Conservation (phyloP, 2,888 invertebrate genomes). For the Lamproptera curius region DNA sequence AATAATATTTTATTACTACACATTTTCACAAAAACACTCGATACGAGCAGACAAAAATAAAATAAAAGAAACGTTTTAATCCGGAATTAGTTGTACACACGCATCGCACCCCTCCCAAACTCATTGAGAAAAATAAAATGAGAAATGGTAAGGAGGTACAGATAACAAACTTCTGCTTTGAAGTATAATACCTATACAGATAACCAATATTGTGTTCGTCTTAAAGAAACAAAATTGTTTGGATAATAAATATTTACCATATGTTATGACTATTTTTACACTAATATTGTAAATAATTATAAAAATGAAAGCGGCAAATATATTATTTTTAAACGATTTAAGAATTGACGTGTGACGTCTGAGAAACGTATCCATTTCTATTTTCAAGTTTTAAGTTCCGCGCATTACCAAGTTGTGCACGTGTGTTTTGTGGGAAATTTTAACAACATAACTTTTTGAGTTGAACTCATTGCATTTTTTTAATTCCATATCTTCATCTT, state of each 20-base stretch:
- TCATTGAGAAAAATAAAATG: slow-evolving; percentile 68
- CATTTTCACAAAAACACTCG: slow-evolving; percentile 55
- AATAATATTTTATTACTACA: slow-evolving; percentile 49
- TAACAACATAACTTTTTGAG: no score
- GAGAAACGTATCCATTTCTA: no score
- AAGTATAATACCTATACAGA: slow-evolving; percentile 1
- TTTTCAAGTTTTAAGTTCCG: no score
- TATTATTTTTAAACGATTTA: no score
- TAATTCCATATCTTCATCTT: no score
- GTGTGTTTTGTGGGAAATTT: slow-evolving; percentile 31
- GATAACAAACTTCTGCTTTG: slow-evolving; percentile 28
- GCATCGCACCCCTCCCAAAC: slow-evolving; percentile 74
- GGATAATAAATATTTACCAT: no score
- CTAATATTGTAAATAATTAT: no score
- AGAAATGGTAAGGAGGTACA: slow-evolving; percentile 47
- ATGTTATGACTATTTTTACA: no score
- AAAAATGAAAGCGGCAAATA: no score
- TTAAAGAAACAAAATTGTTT: no score
- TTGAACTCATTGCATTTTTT: not conserved
- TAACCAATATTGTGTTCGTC: no score
- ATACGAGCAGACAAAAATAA: slow-evolving; percentile 53
- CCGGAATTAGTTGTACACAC: slow-evolving; percentile 68
- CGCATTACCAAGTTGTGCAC: slow-evolving; percentile 37
- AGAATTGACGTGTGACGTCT: no score
- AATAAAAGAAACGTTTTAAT: slow-evolving; percentile 46